These are phyloP conservation scores for Melanargia galathea DNA, from an alignment of 2,888 invertebrate species.

Conservation along the genomic window DNA sequence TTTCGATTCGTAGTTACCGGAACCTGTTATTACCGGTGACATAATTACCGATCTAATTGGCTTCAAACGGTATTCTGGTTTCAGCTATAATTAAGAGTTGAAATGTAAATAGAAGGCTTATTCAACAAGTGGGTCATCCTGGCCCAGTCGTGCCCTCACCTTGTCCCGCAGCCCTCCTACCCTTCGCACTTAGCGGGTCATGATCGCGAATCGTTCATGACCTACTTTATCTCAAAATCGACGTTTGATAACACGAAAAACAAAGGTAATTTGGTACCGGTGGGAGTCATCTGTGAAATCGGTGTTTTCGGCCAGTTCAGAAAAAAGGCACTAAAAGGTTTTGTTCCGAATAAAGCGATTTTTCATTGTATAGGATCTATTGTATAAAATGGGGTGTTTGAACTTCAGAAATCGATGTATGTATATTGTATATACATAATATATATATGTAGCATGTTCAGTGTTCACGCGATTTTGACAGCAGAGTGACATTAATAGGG, in stretches of 20 bases:
- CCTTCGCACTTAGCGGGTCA: slow-evolving; percentile 58
- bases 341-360: not conserved
- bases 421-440: too few relatives aligned
- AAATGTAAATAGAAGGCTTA: slow-evolving; percentile 63
- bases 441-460: too few relatives aligned
- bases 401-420: not conserved
- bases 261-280: not conserved
- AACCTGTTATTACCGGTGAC: not conserved
- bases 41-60: slow-evolving; percentile 1
- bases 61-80: slow-evolving; percentile 16
- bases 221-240: slow-evolving; percentile 72
- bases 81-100: slow-evolving; percentile 40
- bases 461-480: too few relatives aligned
- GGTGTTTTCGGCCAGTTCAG: not conserved
- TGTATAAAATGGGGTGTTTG: not conserved
- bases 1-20: not conserved
- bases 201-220: slow-evolving; percentile 75
- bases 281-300: not conserved
- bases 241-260: slow-evolving; percentile 25
- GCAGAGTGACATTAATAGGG: too few relatives aligned
- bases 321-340: not conserved
- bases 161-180: slow-evolving; percentile 31
- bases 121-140: slow-evolving; percentile 81
- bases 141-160: slow-evolving; percentile 46
- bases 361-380: not conserved